A percentile compares a stretch with the other conserved stretches of the same genome.
Evolutionary conservation across 1,140 invertebrate species (phyloP).

Genomic region (Nasonia giraulti): DNA sequence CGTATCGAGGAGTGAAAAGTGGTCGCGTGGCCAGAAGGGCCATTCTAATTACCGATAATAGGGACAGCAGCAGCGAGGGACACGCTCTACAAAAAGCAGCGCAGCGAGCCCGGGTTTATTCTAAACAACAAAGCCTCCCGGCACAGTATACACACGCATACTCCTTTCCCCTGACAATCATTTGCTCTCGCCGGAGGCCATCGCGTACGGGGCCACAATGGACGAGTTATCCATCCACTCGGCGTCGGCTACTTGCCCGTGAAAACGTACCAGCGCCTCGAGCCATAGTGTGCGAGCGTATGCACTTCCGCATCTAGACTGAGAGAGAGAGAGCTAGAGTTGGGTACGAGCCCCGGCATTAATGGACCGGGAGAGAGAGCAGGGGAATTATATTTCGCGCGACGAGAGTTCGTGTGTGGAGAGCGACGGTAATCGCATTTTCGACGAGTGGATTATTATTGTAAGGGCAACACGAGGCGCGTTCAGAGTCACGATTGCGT

Average conservation of each 20-base stretch:
- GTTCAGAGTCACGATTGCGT: no score
- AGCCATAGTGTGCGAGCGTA: not conserved
- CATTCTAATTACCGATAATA: slow-evolving; percentile 74
- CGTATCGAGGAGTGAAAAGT: slow-evolving; percentile 53
- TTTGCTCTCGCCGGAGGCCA: slow-evolving; percentile 71
- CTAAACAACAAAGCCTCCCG: slow-evolving; percentile 72
- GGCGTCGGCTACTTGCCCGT: slow-evolving; percentile 68
- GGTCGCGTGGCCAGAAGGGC: slow-evolving; percentile 72
- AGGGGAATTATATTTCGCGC: not conserved
- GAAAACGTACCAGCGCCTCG: slow-evolving; percentile 65
- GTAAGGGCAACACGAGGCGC: no score
- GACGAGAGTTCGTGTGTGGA: not conserved
- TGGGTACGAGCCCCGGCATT: not conserved
- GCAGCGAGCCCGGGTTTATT: slow-evolving; percentile 67
- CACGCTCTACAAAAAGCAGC: not conserved
- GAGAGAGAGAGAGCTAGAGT: not conserved
- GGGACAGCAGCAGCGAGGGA: slow-evolving; percentile 52
- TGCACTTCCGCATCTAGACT: slow-evolving; percentile 55
- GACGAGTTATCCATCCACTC: slow-evolving; percentile 72
- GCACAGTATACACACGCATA: slow-evolving; percentile 58
- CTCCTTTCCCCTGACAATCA: slow-evolving; percentile 62
- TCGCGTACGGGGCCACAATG: slow-evolving; percentile 66
- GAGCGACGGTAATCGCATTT: slow-evolving; percentile 26
- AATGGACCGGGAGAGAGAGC: not conserved
- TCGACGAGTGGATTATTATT: slow-evolving; percentile 3